Conservation (phyloP, 2,797 vertebrate genomes). For the Myiotriccus ornatus region DNA sequence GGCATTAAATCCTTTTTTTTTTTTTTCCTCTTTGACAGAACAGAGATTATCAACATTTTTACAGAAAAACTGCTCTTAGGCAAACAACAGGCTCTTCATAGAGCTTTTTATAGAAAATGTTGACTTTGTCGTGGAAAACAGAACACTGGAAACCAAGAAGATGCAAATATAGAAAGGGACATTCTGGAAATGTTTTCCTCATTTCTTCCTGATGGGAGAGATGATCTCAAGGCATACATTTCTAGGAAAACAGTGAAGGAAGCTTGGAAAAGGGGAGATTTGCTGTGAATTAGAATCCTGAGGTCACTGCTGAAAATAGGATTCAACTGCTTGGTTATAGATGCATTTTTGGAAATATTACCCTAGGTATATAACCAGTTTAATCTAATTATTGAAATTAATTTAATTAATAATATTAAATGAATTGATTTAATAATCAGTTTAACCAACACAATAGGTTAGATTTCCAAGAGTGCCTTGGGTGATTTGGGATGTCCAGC, state of each 20-base stretch:
- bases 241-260: background rate
- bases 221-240: background rate
- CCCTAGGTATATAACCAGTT: background rate
- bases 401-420: no score
- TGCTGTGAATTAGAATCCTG: accelerated
- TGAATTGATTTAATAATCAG: background rate
- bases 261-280: background rate
- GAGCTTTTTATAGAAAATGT: background rate
- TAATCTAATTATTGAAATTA: background rate
- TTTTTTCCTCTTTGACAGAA: background rate
- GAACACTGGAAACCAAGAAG: background rate
- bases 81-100: background rate
- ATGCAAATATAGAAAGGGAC: background rate
- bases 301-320: background rate
- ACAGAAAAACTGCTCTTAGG: background rate
- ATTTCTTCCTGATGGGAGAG: background rate
- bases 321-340: background rate
- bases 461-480: background rate
- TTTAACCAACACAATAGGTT: background rate
- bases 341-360: background rate
- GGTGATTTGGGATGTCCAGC: background rate
- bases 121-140: background rate
- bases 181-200: background rate
- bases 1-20: background rate
- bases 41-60: background rate